Evolutionary conservation across 1,140 invertebrate species (phyloP), one percentile per base, ranked within the genome.

Genomic region (Zaprionus africanus): DNA sequence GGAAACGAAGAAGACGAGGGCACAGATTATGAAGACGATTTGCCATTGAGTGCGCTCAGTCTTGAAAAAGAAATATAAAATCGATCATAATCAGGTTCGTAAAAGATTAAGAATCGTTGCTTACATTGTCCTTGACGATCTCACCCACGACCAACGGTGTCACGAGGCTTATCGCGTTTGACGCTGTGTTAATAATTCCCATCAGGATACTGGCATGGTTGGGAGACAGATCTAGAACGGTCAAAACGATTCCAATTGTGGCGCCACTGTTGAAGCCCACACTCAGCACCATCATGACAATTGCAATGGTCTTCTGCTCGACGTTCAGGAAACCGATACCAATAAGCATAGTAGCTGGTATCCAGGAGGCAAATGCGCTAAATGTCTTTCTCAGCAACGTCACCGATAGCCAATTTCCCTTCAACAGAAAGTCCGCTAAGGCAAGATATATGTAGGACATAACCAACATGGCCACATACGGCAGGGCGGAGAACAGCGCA

Each of bases 21-120:
- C 58, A 0, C 90, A 70, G 11, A 91, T 86, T 7, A 83, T 81
- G 15, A 92, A 92, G 0, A 92, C 76, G 1, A 92, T 79, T 79
- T 98, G 97, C 51, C 98, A 94, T 31, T 97, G 95, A 0, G 95
- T 96, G 77, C 97, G 94, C 92, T 97, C 96, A 90, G 97, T 85
- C 97, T 98, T 90, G 0, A 68, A 74, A 15, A 13, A 51, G 61
- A 38, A 17, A 46, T 34, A 11, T 11, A 2, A 34, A 34, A 11
- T 34, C 9, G 11, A 9, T 34, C 31, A 31, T 31, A 4, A 34
- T 11, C 1, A 9, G 31, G 31, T 34, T 4, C 17, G 4, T 34
- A 3, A 4, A 0, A 34, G 31, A 11, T 34, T 11, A 11, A 11
- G 7, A 34, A 34, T 34, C 0, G 31, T 34, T 34, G 11, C 31